Evolutionary conservation across 1,140 invertebrate species (phyloP), one percentile per base, ranked within the genome.

Genomic region (Leptinotarsa undecemlineata): DNA sequence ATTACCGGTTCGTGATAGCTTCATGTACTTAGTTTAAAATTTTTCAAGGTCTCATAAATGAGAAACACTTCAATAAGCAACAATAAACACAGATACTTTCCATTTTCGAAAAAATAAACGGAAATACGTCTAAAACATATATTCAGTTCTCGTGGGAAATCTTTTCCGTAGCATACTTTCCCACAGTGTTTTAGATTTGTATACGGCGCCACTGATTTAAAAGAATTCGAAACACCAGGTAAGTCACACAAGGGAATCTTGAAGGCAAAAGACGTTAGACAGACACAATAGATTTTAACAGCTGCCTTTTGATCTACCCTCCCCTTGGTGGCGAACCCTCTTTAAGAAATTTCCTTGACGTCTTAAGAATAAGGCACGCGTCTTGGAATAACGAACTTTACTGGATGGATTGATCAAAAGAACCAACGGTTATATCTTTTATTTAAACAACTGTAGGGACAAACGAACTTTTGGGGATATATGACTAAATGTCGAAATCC

Each of bases 221-320:
- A 60, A 63, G 33, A 63, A 21, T 21, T 21, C 15, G 62, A 61
- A 70, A 64, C 70, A 73, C 61, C 72, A 74, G 74, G 77, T 78
- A 78, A 78, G 75, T 78, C 70, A 74, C 73, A 74, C 72, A 76
- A 76, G 73, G 67, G 73, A 71, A 70, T 66, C 74, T 78, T 78
- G 64, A 74, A 77, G 71, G 76, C 70, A 78, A 78, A 80, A 81
- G 79, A 81, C 80, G 80, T 81, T 81, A 78, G 26, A 68, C 62
- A 57, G 14, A 60, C 51, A 76, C 77, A 80, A 81, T 79, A 78
- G 75, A 74, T 74, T 72, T 73, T 74, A 74, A 77, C 80, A 81
- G 79, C 80, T 81, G 80, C 79, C 74, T 80, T 80, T 81, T 81
- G 80, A 81, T 81, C 79, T 78, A 77, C 79, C 79, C 80, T 79